Base-by-base conservation (phyloP, 1,140 invertebrate species). In the Heliconius eleuchia region DNA sequence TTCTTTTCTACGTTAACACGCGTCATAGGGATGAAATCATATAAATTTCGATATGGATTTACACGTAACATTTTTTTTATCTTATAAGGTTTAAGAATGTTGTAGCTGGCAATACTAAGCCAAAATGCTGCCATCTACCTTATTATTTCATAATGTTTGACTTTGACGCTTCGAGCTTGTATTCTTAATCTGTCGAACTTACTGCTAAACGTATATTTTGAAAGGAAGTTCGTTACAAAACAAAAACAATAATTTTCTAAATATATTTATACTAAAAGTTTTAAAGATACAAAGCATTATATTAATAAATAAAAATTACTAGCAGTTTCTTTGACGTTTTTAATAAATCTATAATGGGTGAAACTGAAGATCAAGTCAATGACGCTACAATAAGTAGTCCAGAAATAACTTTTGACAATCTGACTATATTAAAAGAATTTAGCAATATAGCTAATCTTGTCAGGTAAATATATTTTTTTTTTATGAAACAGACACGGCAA, bases 371-470 rank as follows among this genome's bases (percentile, higher is more conserved):
- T 71, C 79, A 85, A 85, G 73, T 73, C 30, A 81, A 79, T 76
- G 87, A 89, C 81, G 84, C 84, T 11, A 85, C 88, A 82, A 88
- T 91, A 81, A 86, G 85, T 79, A 89, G 79, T 77, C 85, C 88
- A 11, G 87, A 88, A 79, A 81, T 89, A 75, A 83, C 83, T 23
- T 94, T 92, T 82, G 91, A 93, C 81, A 94, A 93, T 80, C 83
- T 91, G 60, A 89, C 87, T 37, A 92, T 94, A 70, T 80, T 94
- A 66, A 92, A 91, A 84, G 92, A 94, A 82, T 88, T 94, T 23
- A 88, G 88, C 74, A 93, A 92, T 73, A 94, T 94, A 76, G 87
- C 87, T 8, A 89, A 92, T 80, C 81, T 89, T 75, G 89, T 94
- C 6, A 88, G 80, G 92, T 94, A 85, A 76, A 84, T 86, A 79